phyloP scores from a whole-genome alignment of 2,113 vertebrate species.

The Parus major region DNA sequence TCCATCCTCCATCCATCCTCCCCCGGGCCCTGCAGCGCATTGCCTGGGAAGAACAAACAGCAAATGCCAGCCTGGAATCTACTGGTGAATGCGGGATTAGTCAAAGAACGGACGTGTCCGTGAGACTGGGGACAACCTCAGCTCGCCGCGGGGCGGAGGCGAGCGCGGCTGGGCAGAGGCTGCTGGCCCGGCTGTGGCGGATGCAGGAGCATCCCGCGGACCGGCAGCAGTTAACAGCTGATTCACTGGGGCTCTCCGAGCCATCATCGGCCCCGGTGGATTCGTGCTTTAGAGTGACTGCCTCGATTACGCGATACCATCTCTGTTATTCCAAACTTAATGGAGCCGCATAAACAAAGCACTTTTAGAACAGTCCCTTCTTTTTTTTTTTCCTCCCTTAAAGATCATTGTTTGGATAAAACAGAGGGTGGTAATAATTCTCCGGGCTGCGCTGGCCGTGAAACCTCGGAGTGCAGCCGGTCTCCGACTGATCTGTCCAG shows the following conservation, averaged over 20 bases:
- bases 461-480: background rate
- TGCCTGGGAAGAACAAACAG: background rate
- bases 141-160: background rate
- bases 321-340: constrained; percentile 46
- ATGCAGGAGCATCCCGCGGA: background rate
- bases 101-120: background rate
- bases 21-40: fast-evolving
- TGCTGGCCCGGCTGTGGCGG: background rate
- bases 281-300: background rate
- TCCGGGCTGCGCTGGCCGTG: background rate
- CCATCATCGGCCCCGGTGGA: background rate
- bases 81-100: background rate
- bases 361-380: background rate
- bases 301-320: constrained; percentile 2
- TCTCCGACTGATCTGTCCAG: too few species aligned
- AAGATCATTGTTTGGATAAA: background rate
- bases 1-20: too few species aligned
- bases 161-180: background rate
- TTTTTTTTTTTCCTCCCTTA: background rate
- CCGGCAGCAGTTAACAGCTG: background rate
- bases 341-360: constrained; percentile 29
- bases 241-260: constrained; percentile 20
- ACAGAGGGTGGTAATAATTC: background rate
- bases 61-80: background rate
- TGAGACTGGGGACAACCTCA: background rate